A percentile compares a stretch with the other conserved stretches of the same genome.
phyloP scores from a whole-genome alignment of 1,140 invertebrate genomes.

The Drosophila biarmipes region DNA sequence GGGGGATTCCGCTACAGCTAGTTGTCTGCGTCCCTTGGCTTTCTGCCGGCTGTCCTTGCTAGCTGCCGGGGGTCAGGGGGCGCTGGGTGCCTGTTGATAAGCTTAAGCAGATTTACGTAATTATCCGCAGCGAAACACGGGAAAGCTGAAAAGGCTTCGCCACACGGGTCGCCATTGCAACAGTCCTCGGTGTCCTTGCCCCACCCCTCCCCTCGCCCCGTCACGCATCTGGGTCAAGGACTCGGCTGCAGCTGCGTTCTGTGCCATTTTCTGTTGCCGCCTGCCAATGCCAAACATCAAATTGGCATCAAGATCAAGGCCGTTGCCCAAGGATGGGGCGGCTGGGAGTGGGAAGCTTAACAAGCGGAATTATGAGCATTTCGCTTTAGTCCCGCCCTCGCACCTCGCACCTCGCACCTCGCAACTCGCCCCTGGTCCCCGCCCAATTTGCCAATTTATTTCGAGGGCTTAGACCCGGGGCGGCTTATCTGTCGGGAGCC shows the following conservation, averaged over 20 bases:
- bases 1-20: background rate
- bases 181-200: conserved; percentile 12
- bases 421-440: background rate
- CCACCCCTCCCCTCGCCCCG: background rate
- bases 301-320: conserved; percentile 76
- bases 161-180: background rate
- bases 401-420: background rate
- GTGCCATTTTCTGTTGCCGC: conserved; percentile 1
- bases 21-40: background rate
- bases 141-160: conserved; percentile 24
- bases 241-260: conserved; percentile 38
- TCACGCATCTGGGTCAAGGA: conserved; percentile 70
- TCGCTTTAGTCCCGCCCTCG: conserved; percentile 8
- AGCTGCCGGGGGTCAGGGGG: background rate
- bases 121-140: conserved; percentile 54
- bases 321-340: background rate
- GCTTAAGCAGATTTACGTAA: conserved; percentile 71
- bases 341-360: conserved; percentile 34
- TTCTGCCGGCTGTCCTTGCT: background rate
- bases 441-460: conserved; percentile 36
- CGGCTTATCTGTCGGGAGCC: conserved; percentile 56
- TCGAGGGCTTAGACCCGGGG: conserved; percentile 43
- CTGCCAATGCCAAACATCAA: conserved; percentile 61
- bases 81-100: conserved; percentile 43
- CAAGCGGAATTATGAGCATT: conserved; percentile 32